These are phyloP conservation scores for Anas platyrhynchos DNA, from an alignment of 2,113 vertebrate genomes.

Conservation along the genomic window DNA sequence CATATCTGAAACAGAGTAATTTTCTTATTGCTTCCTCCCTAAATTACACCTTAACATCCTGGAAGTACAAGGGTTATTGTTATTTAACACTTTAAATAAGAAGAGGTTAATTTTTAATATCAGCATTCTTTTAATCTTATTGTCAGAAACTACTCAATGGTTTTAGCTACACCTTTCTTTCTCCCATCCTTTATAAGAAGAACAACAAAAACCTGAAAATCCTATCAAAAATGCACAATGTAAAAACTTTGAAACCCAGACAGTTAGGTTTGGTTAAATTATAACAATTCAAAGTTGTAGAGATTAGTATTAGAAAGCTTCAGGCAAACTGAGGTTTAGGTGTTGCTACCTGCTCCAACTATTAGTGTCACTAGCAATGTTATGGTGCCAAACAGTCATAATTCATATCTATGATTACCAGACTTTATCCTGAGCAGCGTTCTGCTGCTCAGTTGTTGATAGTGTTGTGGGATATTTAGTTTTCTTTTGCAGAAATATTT, in stretches of 20 bases:
- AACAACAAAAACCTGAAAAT: neutral
- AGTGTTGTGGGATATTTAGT: neutral
- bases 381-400: neutral
- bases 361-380: neutral
- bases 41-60: neutral
- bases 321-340: neutral
- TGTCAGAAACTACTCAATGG: neutral
- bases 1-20: neutral
- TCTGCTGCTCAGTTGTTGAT: neutral
- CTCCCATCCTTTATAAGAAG: neutral
- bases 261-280: neutral
- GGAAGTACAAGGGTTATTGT: neutral
- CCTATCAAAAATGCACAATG: neutral
- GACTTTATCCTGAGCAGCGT: neutral
- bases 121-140: neutral
- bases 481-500: constrained; percentile 11
- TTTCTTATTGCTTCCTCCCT: neutral
- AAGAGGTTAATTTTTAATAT: neutral
- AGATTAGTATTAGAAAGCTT: neutral
- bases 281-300: neutral
- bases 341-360: neutral
- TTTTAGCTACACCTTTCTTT: neutral
- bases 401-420: neutral
- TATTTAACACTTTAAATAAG: neutral
- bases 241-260: neutral